Conservation (phyloP, 2,797 vertebrate genomes). For the Characodon lateralis region DNA sequence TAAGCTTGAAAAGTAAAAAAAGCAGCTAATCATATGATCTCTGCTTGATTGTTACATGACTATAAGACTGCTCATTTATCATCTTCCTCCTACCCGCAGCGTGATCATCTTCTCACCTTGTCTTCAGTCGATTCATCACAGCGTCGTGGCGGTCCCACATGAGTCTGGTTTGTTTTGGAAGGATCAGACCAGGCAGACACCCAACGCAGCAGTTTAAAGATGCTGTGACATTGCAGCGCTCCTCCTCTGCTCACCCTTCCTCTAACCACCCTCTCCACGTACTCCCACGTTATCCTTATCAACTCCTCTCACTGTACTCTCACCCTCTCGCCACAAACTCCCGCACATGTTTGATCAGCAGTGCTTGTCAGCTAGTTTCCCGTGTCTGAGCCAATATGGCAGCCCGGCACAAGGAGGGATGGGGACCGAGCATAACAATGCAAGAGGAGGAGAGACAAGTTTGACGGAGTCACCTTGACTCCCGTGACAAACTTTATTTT, state of each 20-base stretch:
- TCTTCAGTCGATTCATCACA: conserved; percentile 38
- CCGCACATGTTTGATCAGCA: conserved; percentile 52
- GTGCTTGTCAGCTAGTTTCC: conserved; percentile 56
- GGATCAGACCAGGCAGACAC: conserved; percentile 56
- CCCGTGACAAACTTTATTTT: conserved; percentile 66
- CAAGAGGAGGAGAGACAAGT: conserved; percentile 37
- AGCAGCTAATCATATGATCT: conserved; percentile 21
- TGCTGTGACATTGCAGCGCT: conserved; percentile 54
- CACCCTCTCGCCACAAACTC: neutral
- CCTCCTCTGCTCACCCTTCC: conserved; percentile 26
- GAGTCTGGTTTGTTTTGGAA: conserved; percentile 45
- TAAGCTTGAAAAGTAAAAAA: neutral
- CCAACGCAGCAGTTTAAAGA: conserved; percentile 61
- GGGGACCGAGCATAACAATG: conserved; percentile 49
- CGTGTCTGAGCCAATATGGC: conserved; percentile 65
- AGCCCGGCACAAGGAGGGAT: conserved; percentile 38
- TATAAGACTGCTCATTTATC: conserved; percentile 38
- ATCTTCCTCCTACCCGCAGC: conserved; percentile 29
- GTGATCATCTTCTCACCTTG: conserved; percentile 55
- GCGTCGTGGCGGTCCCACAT: conserved; percentile 39
- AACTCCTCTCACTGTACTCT: neutral
- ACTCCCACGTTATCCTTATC: conserved; percentile 9
- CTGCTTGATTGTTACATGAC: conserved; percentile 46
- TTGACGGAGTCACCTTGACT: conserved; percentile 68
- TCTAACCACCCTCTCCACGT: conserved; percentile 17